Conservation (phyloP, 2,113 vertebrate species). For the Octodon degus region DNA sequence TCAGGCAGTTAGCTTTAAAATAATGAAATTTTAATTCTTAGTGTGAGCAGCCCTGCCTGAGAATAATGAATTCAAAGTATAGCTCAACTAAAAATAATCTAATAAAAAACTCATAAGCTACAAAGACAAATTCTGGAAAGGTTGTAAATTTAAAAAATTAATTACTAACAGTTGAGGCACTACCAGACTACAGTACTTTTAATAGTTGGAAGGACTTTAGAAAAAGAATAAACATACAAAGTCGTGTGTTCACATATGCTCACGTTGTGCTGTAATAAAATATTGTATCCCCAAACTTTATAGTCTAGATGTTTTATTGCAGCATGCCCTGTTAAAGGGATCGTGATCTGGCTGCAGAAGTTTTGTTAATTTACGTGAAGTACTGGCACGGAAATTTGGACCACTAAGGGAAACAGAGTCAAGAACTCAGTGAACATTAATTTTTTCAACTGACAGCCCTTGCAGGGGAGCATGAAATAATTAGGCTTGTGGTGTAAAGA, state of each 20-base stretch:
- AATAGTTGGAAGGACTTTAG: constrained; percentile 74
- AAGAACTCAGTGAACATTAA: constrained; percentile 72
- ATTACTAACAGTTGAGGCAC: constrained; percentile 84
- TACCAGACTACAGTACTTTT: constrained; percentile 85
- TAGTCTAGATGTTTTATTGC: constrained; percentile 71
- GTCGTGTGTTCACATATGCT: constrained; percentile 1
- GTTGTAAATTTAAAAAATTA: constrained; percentile 77
- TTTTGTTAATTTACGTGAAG: constrained; percentile 64
- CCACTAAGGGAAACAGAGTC: constrained; percentile 74
- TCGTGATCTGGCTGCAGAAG: constrained; percentile 21
- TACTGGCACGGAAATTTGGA: constrained; percentile 73
- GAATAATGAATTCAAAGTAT: constrained; percentile 85
- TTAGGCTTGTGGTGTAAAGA: constrained; percentile 34
- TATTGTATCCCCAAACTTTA: constrained; percentile 72
- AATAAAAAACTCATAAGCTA: constrained; percentile 83
- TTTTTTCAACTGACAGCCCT: constrained; percentile 69
- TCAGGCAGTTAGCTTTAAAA: constrained; percentile 83
- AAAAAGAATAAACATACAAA: constrained; percentile 73
- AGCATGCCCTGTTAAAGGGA: constrained; percentile 68
- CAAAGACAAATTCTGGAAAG: constrained; percentile 85
- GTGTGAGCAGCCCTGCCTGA: constrained; percentile 87
- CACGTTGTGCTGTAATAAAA: constrained; percentile 75
- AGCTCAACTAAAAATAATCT: constrained; percentile 87
- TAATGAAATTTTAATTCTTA: constrained; percentile 84
- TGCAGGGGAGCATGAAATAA: constrained; percentile 34